phyloP scores from a whole-genome alignment of 1,140 invertebrate species.

The Drosophila bipectinata region DNA sequence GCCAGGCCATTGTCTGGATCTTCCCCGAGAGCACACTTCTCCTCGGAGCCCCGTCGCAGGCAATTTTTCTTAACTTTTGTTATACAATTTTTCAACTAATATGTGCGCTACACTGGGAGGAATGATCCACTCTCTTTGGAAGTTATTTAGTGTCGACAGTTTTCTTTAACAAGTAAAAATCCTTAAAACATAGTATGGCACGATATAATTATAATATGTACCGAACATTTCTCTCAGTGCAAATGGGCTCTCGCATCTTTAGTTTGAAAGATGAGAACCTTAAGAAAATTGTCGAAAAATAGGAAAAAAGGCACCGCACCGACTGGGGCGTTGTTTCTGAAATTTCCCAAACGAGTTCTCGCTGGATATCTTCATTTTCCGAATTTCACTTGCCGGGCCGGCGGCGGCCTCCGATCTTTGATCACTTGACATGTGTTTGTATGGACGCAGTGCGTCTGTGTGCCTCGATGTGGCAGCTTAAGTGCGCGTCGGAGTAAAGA shows the following conservation, averaged over 20 bases:
- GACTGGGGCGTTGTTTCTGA: conserved; percentile 68
- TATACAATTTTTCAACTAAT: conserved; percentile 80
- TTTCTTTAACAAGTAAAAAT: not conserved
- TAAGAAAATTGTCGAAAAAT: conserved; percentile 44
- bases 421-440: conserved; percentile 67
- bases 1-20: conserved; percentile 65
- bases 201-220: no score
- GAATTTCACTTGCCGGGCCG: conserved; percentile 43
- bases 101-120: conserved; percentile 43
- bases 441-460: conserved; percentile 29
- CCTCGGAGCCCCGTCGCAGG: conserved; percentile 9
- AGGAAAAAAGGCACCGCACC: conserved; percentile 59
- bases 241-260: conserved; percentile 10
- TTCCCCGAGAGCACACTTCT: conserved; percentile 58
- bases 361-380: conserved; percentile 65
- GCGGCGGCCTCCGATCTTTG: conserved; percentile 62
- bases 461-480: conserved; percentile 42
- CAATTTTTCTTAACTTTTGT: conserved; percentile 78
- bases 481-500: conserved; percentile 66
- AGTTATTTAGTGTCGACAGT: not conserved
- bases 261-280: conserved; percentile 76
- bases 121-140: not conserved
- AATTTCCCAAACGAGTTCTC: conserved; percentile 65
- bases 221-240: conserved; percentile 9
- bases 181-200: no score